Base-by-base conservation (phyloP, 2,888 invertebrate species). In the Brachyopa scutellaris region DNA sequence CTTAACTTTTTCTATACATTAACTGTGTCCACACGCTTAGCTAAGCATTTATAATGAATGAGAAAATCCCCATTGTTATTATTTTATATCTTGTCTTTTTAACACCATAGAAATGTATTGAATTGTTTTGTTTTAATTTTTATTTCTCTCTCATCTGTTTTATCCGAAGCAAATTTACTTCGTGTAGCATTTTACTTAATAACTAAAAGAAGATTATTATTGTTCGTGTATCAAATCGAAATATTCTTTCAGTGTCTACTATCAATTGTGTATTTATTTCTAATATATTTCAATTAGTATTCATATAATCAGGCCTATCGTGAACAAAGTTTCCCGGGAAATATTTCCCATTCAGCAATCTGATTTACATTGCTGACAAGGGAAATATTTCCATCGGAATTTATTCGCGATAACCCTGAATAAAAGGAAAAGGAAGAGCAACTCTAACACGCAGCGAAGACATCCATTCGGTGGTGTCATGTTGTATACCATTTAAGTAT, bases 401-500 rank as follows among this genome's bases (percentile, higher is more conserved):
- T n/a, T n/a, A n/a, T n/a, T n/a, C n/a, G n/a, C n/a, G n/a, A n/a
- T n/a, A n/a, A n/a, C n/a, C n/a, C n/a, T n/a, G n/a, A n/a, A n/a
- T n/a, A n/a, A n/a, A 49, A 59, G n/a, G 7, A 5, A 33, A 26
- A 8, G 7, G 23, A 57, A 40, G 11, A 19, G 21, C 6, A 47
- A 36, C 36, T 73, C 26, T 53, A 23, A 19, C 19, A 73, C 38
- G 38, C 57, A 53, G n/a, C 36, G 2, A 15, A 33, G 6, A 7
- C 38, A 47, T 45, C 45, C 23, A n/a, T 31, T 21, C 40, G 26
- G 4, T 42, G 51, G 61, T 72, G 55, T 53, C 38, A 69, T 53
- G 49, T 61, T 70, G 74, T 78, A 45, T 76, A 74, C 76, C 80
- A 74, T 51, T 69, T 76, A 76, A 80, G 80, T 80, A 80, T 80